phyloP scores from a whole-genome alignment of 2,797 vertebrate species.

The Falco berigora region DNA sequence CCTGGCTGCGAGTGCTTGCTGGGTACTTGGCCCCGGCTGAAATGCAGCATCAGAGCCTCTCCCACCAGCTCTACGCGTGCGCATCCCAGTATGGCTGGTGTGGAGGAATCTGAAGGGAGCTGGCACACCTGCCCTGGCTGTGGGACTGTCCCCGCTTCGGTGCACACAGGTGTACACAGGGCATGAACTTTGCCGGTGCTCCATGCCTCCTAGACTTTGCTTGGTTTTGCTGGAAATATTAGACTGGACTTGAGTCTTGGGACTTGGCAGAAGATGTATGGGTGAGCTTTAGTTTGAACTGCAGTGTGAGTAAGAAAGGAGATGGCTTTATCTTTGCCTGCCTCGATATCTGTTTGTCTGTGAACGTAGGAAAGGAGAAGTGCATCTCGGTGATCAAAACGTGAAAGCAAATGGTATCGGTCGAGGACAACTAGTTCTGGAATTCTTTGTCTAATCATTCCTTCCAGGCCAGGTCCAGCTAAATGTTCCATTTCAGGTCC shows the following conservation, averaged over 20 bases:
- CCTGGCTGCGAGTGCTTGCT: fast-evolving
- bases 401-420: neutral
- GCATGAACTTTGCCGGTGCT: neutral
- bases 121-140: neutral
- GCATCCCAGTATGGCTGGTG: neutral
- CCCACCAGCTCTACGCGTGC: neutral
- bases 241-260: neutral
- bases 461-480: neutral
- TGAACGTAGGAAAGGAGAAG: neutral
- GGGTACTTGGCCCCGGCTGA: neutral
- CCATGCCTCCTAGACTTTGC: neutral
- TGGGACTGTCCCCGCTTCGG: neutral
- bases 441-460: neutral
- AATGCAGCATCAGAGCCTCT: neutral
- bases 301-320: neutral
- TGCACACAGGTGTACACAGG: neutral
- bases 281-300: neutral
- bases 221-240: neutral
- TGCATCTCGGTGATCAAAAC: neutral
- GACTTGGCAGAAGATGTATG: neutral
- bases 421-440: neutral
- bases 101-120: neutral
- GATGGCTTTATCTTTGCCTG: neutral
- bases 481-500: neutral
- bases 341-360: neutral